phyloP scores from a whole-genome alignment of 2,113 vertebrate species.

The Montifringilla adamsi region DNA sequence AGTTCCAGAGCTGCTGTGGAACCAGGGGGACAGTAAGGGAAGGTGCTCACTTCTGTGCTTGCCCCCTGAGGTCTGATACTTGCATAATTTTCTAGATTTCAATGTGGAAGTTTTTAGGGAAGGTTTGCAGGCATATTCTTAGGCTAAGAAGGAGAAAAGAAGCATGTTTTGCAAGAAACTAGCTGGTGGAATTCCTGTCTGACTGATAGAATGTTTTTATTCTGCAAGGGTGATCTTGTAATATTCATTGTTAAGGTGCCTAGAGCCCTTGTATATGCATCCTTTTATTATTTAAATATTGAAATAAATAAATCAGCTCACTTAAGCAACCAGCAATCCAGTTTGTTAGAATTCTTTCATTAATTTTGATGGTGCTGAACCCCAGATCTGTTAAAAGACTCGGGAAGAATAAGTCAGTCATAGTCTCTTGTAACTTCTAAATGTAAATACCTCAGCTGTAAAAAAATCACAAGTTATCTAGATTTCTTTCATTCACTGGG shows the following conservation, averaged over 20 bases:
- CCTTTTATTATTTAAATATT: constrained; percentile 64
- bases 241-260: constrained; percentile 48
- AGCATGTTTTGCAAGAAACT: neutral
- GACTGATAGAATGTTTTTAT: neutral
- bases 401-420: neutral
- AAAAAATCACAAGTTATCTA: constrained; percentile 34
- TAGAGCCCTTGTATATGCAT: constrained; percentile 49
- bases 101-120: neutral
- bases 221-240: constrained; percentile 8
- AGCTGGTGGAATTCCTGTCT: neutral
- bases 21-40: neutral
- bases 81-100: neutral
- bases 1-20: neutral
- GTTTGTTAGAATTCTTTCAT: constrained; percentile 33
- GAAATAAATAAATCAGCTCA: constrained; percentile 62
- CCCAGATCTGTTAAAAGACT: constrained; percentile 23
- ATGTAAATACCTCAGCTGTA: constrained; percentile 42
- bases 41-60: neutral
- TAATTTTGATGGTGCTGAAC: constrained; percentile 49
- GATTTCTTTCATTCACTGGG: constrained; percentile 18
- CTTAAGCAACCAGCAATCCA: constrained; percentile 36
- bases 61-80: neutral
- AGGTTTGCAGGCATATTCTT: neutral
- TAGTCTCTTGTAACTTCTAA: constrained; percentile 11
- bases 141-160: neutral